These are phyloP conservation scores for Theretra japonica DNA, from an alignment of 2,888 invertebrate species.

Conservation along the genomic window DNA sequence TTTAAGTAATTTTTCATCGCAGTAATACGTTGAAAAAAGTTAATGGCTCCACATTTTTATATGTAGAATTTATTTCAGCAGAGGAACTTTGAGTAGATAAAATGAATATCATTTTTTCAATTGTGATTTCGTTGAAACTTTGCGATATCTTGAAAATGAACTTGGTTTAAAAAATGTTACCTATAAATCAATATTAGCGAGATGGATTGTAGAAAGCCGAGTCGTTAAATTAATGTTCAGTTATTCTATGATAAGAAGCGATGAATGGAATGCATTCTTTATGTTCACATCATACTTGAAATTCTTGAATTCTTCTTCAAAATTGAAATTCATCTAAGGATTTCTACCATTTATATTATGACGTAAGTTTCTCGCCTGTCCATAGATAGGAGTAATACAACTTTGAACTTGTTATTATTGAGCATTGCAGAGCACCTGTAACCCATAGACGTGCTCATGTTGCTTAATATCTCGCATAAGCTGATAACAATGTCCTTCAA, in stretches of 20 bases:
- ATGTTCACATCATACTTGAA: not conserved
- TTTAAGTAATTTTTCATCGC: slow-evolving; percentile 23
- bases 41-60: slow-evolving; percentile 20
- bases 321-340: too few relatives aligned
- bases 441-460: too few relatives aligned
- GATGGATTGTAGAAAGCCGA: slow-evolving; percentile 1
- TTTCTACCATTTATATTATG: too few relatives aligned
- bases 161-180: not conserved
- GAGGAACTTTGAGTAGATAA: slow-evolving; percentile 4
- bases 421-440: too few relatives aligned
- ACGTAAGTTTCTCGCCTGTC: too few relatives aligned
- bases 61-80: slow-evolving; percentile 9
- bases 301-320: too few relatives aligned
- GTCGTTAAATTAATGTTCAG: not conserved
- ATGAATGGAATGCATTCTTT: not conserved
- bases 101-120: slow-evolving; percentile 18
- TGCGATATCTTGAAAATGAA: not conserved
- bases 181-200: not conserved
- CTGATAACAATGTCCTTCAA: too few relatives aligned
- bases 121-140: slow-evolving; percentile 8
- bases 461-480: too few relatives aligned
- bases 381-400: too few relatives aligned
- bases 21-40: slow-evolving; percentile 13
- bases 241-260: not conserved
- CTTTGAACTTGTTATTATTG: too few relatives aligned